These are phyloP conservation scores for Anthophora plumipes DNA, from an alignment of 2,888 invertebrate genomes.

Conservation along the genomic window DNA sequence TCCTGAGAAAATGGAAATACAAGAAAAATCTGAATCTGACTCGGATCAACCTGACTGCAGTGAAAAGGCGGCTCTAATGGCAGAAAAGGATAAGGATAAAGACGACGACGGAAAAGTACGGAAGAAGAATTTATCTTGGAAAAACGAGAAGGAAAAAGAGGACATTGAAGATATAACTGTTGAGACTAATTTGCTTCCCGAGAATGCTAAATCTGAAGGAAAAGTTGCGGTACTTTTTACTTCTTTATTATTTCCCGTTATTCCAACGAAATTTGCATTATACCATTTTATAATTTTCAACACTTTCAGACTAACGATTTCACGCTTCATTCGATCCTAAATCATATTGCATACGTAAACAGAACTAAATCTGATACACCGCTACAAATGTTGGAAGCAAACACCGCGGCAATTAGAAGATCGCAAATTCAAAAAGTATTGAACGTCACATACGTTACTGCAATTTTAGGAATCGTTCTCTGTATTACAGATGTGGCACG, in stretches of 20 bases:
- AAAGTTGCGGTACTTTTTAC: conserved; percentile 70
- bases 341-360: conserved; percentile 86
- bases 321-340: conserved; percentile 85
- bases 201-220: conserved; percentile 67
- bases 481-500: conserved; percentile 85
- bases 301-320: conserved; percentile 80
- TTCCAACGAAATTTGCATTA: background rate
- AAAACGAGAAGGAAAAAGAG: conserved; percentile 77
- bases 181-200: conserved; percentile 82
- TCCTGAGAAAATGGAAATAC: conserved; percentile 74
- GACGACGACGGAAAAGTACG: conserved; percentile 70
- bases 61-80: conserved; percentile 80
- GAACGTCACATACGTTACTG: conserved; percentile 85
- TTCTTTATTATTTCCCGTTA: background rate
- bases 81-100: conserved; percentile 73
- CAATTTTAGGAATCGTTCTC: conserved; percentile 85
- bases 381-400: conserved; percentile 80
- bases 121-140: conserved; percentile 85
- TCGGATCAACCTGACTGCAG: conserved; percentile 81
- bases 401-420: conserved; percentile 79
- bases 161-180: conserved; percentile 82
- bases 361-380: conserved; percentile 83
- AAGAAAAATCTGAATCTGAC: conserved; percentile 81
- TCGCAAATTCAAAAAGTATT: conserved; percentile 85
- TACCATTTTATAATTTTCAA: conserved; percentile 20